These are phyloP conservation scores for Caenorhabditis inopinata DNA, from an alignment of 1,140 invertebrate species.

Conservation along the genomic window DNA sequence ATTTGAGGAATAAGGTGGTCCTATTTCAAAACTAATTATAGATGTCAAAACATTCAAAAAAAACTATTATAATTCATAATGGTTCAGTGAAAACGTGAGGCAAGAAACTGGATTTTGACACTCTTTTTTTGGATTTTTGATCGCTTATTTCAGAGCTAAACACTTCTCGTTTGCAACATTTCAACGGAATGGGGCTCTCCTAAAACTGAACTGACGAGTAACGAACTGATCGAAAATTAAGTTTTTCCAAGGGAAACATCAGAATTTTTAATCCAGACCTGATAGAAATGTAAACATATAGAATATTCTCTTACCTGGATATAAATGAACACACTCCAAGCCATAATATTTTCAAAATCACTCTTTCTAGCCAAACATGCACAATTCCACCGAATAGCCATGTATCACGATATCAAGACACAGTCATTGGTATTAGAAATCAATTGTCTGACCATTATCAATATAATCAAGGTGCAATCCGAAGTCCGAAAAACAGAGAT, in stretches of 20 bases:
- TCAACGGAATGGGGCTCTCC: not conserved
- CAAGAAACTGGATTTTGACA: too few relatives aligned
- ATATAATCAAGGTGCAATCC: too few relatives aligned
- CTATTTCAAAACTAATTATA: too few relatives aligned
- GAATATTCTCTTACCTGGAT: slow-evolving; percentile 34
- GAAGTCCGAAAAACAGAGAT: not conserved
- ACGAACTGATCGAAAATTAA: slow-evolving; percentile 3
- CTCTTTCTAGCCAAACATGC: not conserved
- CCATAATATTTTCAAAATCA: slow-evolving; percentile 23
- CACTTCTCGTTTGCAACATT: not conserved
- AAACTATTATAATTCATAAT: too few relatives aligned
- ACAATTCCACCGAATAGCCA: not conserved
- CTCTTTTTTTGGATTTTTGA: too few relatives aligned
- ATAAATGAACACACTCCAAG: slow-evolving; percentile 35
- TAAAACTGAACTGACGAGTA: not conserved
- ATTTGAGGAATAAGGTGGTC: too few relatives aligned
- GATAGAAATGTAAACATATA: too few relatives aligned
- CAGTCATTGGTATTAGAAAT: not conserved
- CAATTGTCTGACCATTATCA: not conserved
- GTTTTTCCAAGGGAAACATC: not conserved
- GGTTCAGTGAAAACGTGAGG: too few relatives aligned
- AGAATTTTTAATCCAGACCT: not conserved
- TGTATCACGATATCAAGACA: not conserved
- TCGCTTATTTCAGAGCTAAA: too few relatives aligned
- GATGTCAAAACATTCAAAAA: too few relatives aligned